Evolutionary conservation across 2,797 vertebrate species (phyloP).

Genomic region (Manis crassicaudata): DNA sequence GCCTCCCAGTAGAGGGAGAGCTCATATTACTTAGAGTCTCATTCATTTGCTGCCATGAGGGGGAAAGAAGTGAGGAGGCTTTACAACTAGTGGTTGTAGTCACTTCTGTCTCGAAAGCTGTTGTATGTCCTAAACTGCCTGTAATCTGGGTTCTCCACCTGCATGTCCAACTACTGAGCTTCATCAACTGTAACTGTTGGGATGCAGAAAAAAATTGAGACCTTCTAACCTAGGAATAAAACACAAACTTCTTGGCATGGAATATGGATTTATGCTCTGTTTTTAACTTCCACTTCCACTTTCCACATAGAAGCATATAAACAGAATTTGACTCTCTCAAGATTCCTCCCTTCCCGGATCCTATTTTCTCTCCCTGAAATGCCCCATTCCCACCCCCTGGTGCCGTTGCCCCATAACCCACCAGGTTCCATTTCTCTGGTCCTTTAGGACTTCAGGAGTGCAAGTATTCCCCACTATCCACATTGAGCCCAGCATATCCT

Average conservation of each 20-base stretch:
- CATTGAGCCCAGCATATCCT: background rate
- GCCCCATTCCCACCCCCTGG: background rate
- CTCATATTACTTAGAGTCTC: background rate
- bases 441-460: background rate
- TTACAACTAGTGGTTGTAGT: background rate
- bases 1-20: background rate
- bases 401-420: background rate
- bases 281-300: background rate
- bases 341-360: background rate
- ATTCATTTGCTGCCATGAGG: background rate
- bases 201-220: background rate
- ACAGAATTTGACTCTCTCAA: background rate
- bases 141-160: background rate
- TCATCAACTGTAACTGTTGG: background rate
- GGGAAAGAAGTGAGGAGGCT: background rate
- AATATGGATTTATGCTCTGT: background rate
- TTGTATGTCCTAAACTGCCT: background rate
- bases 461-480: background rate
- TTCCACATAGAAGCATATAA: background rate
- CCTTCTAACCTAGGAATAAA: background rate
- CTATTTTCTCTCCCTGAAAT: background rate
- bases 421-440: background rate
- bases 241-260: background rate
- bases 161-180: background rate
- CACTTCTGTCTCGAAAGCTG: background rate